phyloP scores from a whole-genome alignment of 2,888 invertebrate genomes.

The Ormyrus nitidulus region DNA sequence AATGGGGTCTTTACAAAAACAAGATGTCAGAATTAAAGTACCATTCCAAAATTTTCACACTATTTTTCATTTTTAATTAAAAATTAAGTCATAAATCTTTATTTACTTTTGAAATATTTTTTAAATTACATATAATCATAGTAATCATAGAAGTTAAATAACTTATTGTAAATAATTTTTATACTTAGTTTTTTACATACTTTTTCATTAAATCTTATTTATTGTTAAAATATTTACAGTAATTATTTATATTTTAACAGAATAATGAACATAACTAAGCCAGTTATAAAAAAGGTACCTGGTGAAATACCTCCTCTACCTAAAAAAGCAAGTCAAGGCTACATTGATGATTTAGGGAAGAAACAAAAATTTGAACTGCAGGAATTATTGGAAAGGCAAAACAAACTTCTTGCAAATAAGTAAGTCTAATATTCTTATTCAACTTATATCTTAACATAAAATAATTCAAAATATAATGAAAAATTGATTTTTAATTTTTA shows the following conservation, averaged over 20 bases:
- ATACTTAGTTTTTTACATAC: too few species aligned
- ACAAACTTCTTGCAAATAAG: constrained; percentile 77
- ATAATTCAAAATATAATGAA: constrained; percentile 1
- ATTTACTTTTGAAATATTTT: too few species aligned
- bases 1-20: too few species aligned
- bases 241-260: not conserved
- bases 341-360: constrained; percentile 76
- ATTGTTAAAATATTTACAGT: not conserved
- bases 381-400: constrained; percentile 78
- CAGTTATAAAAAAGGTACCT: constrained; percentile 74
- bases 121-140: too few species aligned
- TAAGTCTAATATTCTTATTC: constrained; percentile 61
- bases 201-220: not conserved
- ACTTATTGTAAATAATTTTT: too few species aligned
- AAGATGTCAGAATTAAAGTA: too few species aligned
- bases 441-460: constrained; percentile 3
- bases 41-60: too few species aligned
- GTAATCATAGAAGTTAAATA: too few species aligned
- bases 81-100: too few species aligned
- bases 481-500: constrained; percentile 47
- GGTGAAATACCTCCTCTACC: constrained; percentile 75
- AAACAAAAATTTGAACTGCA: constrained; percentile 76
- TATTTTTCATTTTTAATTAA: too few species aligned
- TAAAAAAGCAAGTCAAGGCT: constrained; percentile 78
- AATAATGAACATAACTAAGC: constrained; percentile 38